phyloP scores from a whole-genome alignment of 2,113 vertebrate genomes.

The Arothron firmamentum region DNA sequence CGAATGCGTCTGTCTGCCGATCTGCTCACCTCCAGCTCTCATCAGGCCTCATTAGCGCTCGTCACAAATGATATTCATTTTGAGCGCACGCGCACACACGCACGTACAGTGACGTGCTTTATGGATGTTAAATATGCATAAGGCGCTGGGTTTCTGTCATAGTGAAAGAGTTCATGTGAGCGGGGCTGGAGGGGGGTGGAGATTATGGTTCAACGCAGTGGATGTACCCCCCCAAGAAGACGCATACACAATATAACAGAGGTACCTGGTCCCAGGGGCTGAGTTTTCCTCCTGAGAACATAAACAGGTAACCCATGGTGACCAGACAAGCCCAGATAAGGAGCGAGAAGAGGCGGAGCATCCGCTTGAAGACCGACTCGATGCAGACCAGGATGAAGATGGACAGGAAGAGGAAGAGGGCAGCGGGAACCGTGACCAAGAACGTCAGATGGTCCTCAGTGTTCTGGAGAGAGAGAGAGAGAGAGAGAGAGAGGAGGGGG shows the following conservation, averaged over 20 bases:
- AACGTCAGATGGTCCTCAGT: slow-evolving; percentile 91
- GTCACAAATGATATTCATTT: slow-evolving; percentile 42
- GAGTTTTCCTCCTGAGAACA: slow-evolving; percentile 93
- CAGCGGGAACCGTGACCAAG: slow-evolving; percentile 92
- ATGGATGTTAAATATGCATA: too few relatives aligned
- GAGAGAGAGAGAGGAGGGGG: slow-evolving; percentile 7
- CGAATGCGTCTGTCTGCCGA: slow-evolving; percentile 60
- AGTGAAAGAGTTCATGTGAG: too few relatives aligned
- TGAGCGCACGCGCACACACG: not conserved
- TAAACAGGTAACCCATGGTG: slow-evolving; percentile 97
- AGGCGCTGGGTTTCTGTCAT: not conserved
- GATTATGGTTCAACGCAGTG: not conserved
- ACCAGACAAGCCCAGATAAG: slow-evolving; percentile 95
- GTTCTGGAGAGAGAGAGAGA: slow-evolving; percentile 72
- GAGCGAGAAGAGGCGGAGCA: slow-evolving; percentile 90
- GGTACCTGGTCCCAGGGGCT: slow-evolving; percentile 98
- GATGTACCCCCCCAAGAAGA: not conserved
- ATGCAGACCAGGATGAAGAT: slow-evolving; percentile 97
- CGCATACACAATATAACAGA: not conserved
- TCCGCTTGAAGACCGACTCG: slow-evolving; percentile 92
- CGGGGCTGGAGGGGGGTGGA: not conserved
- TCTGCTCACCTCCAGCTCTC: slow-evolving; percentile 54
- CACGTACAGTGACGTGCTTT: not conserved
- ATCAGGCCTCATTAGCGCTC: slow-evolving; percentile 58
- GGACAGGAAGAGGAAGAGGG: slow-evolving; percentile 92